Conservation (phyloP, 2,113 vertebrate genomes). For the Stercorarius parasiticus region DNA sequence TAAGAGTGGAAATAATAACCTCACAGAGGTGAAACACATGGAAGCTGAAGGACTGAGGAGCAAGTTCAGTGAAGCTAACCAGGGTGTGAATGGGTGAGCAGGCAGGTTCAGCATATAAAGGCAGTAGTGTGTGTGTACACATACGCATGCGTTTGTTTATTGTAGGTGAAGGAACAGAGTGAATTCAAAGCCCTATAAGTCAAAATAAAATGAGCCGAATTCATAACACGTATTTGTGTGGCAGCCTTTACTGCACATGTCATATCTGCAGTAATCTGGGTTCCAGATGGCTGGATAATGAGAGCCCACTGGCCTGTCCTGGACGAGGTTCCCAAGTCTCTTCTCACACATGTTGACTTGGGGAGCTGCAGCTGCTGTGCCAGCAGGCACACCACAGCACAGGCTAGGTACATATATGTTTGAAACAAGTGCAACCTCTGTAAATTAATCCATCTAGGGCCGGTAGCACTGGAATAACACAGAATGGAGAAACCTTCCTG, state of each 20-base stretch:
- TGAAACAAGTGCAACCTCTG: not conserved
- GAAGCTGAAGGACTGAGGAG: not conserved
- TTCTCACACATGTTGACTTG: not conserved
- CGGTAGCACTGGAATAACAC: not conserved
- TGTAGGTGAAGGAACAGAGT: slow-evolving; percentile 9
- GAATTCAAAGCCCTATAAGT: slow-evolving; percentile 33
- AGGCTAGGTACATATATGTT: not conserved
- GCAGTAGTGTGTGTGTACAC: not conserved
- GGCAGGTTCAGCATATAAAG: not conserved
- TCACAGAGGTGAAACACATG: not conserved
- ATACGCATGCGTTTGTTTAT: slow-evolving; percentile 20
- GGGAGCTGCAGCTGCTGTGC: slow-evolving; percentile 9
- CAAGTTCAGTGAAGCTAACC: not conserved
- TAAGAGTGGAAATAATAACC: not conserved
- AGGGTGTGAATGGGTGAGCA: not conserved
- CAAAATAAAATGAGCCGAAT: slow-evolving; percentile 50
- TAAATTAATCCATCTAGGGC: not conserved
- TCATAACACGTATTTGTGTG: slow-evolving; percentile 54
- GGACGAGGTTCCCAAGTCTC: slow-evolving; percentile 6
- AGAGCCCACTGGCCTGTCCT: slow-evolving; percentile 48
- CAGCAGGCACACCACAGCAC: not conserved
- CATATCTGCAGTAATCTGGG: slow-evolving; percentile 46
- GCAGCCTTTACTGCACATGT: slow-evolving; percentile 51
- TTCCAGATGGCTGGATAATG: slow-evolving; percentile 54
- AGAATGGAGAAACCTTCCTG: not conserved